phyloP scores from a whole-genome alignment of 2,797 vertebrate species.

The Cephalopachus bancanus region DNA sequence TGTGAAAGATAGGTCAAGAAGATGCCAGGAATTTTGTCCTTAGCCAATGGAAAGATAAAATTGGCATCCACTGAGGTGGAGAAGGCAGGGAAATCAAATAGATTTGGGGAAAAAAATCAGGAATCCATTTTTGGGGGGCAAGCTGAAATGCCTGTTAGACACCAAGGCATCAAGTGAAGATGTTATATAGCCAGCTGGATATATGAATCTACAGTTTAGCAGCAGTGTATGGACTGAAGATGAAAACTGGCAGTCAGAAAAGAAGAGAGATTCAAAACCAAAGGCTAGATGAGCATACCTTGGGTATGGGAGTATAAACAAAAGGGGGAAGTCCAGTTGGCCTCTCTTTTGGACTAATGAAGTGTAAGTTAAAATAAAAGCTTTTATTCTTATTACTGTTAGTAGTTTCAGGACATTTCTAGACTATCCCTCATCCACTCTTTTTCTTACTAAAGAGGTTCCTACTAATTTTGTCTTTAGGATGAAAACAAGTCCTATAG shows the following conservation, averaged over 20 bases:
- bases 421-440: not conserved
- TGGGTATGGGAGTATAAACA: not conserved
- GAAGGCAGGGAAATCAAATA: not conserved
- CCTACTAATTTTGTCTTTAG: slow-evolving; percentile 3
- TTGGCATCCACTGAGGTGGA: not conserved
- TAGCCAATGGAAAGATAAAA: not conserved
- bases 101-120: not conserved
- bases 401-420: not conserved
- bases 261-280: not conserved
- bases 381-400: slow-evolving; percentile 16
- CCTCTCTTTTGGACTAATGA: slow-evolving; percentile 5
- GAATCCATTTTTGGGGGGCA: not conserved
- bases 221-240: not conserved
- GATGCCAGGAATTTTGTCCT: not conserved
- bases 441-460: slow-evolving; percentile 40
- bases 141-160: not conserved
- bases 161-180: not conserved
- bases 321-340: not conserved
- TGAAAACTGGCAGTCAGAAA: slow-evolving; percentile 2
- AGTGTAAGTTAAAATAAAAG: not conserved
- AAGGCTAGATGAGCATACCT: not conserved
- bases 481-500: slow-evolving; percentile 39
- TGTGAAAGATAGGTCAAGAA: not conserved
- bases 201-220: not conserved
- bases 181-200: not conserved